Evolutionary conservation across 2,797 vertebrate species (phyloP).

Genomic region (Sebastiscus tertius): DNA sequence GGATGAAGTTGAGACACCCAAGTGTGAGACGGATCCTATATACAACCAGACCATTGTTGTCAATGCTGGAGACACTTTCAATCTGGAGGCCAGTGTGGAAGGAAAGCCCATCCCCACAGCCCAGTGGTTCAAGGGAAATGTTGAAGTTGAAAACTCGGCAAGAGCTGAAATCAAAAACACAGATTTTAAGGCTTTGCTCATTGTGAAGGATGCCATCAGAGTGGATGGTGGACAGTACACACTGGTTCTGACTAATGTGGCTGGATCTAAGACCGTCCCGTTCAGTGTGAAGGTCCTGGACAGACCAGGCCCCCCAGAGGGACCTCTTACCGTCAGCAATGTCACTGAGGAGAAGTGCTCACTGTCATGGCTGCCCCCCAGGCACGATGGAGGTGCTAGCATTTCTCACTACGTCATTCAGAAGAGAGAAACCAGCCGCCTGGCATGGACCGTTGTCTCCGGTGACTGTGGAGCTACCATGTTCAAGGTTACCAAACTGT

Average conservation of each 20-base stretch:
- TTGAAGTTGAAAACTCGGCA: conserved; percentile 93
- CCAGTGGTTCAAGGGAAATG: conserved; percentile 95
- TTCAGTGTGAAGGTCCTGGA: conserved; percentile 97
- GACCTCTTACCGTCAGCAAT: conserved; percentile 92
- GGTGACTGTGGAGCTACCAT: conserved; percentile 93
- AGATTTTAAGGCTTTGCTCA: conserved; percentile 92
- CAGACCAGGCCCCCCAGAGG: conserved; percentile 94
- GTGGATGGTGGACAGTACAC: conserved; percentile 96
- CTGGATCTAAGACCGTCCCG: conserved; percentile 91
- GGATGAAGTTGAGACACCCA: conserved; percentile 96
- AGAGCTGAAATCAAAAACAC: conserved; percentile 95
- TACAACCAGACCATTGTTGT: conserved; percentile 94
- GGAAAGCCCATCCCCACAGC: conserved; percentile 95
- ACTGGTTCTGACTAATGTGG: conserved; percentile 95
- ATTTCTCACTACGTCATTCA: conserved; percentile 96
- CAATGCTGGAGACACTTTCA: conserved; percentile 95
- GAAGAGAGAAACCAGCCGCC: conserved; percentile 97
- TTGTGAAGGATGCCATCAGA: conserved; percentile 96
- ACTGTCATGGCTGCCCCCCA: conserved; percentile 93
- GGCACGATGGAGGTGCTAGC: conserved; percentile 94
- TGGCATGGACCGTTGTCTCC: conserved; percentile 96
- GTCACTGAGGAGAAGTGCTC: conserved; percentile 97
- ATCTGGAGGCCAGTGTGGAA: conserved; percentile 90
- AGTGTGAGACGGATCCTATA: conserved; percentile 92
- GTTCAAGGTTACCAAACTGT: conserved; percentile 96